A percentile compares a stretch with the other conserved stretches of the same genome.
Evolutionary conservation across 1,140 invertebrate species (phyloP).

Genomic region (Apis florea): DNA sequence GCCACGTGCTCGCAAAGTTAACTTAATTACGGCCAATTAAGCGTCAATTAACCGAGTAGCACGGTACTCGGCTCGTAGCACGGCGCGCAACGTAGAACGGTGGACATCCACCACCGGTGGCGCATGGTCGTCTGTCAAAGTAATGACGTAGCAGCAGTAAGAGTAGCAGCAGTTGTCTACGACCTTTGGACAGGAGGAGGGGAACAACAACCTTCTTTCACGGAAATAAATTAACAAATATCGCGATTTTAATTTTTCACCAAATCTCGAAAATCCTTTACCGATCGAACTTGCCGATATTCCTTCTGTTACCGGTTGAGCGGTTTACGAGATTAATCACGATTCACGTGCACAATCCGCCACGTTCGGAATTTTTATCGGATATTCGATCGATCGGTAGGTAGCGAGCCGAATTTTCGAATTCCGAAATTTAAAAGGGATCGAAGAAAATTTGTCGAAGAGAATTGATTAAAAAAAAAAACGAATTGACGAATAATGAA

Average conservation of each 20-base stretch:
- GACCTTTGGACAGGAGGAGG: neutral
- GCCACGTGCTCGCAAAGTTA: slow-evolving; percentile 66
- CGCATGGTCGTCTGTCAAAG: slow-evolving; percentile 55
- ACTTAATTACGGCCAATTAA: slow-evolving; percentile 77
- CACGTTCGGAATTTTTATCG: neutral
- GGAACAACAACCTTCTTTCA: neutral
- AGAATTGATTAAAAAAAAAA: neutral
- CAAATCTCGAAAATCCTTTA: neutral
- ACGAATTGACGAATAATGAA: too few species aligned
- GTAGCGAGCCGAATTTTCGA: neutral
- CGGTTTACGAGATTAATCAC: slow-evolving; percentile 9
- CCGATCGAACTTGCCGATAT: neutral
- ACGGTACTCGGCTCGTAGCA: slow-evolving; percentile 8
- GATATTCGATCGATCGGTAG: too few species aligned
- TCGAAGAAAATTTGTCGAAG: too few species aligned
- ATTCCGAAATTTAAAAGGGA: neutral
- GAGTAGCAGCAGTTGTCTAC: too few species aligned
- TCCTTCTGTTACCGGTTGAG: neutral
- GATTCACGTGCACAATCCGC: neutral
- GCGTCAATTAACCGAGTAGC: slow-evolving; percentile 70
- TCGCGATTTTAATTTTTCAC: slow-evolving; percentile 12
- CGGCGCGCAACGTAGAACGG: slow-evolving; percentile 28
- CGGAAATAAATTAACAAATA: slow-evolving; percentile 28
- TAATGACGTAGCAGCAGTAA: slow-evolving; percentile 63
- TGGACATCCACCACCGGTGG: slow-evolving; percentile 17